Evolutionary conservation across 1,140 invertebrate genomes (phyloP).

Genomic region (Drosophila nigromelanica): DNA sequence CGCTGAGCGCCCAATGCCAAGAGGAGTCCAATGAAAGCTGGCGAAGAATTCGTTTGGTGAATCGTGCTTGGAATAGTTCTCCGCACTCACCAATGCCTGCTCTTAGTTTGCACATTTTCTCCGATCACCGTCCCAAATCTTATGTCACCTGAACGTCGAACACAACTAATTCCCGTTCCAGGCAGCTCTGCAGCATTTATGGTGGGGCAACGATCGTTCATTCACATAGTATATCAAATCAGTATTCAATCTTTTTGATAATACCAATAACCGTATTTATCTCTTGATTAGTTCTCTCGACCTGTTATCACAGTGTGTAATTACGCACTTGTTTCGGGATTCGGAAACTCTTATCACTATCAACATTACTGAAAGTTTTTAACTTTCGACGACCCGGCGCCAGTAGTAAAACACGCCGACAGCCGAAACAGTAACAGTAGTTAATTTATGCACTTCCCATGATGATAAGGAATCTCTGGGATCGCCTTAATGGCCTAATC

Average conservation of each 20-base stretch:
- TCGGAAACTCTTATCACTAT: slow-evolving; percentile 7
- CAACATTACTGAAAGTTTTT: not conserved
- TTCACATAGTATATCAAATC: slow-evolving; percentile 40
- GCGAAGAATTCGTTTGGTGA: not conserved
- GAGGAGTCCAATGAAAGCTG: slow-evolving; percentile 26
- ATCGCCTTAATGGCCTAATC: not conserved
- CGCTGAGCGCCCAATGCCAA: slow-evolving; percentile 17
- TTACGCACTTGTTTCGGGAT: slow-evolving; percentile 44
- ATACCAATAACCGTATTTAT: slow-evolving; percentile 65
- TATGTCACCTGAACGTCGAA: slow-evolving; percentile 37
- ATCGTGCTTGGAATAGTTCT: not conserved
- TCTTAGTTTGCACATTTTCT: slow-evolving; percentile 21
- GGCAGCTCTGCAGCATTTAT: slow-evolving; percentile 53
- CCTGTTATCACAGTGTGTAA: slow-evolving; percentile 56
- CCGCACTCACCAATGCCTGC: slow-evolving; percentile 28
- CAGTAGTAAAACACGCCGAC: not conserved
- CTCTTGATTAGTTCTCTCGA: slow-evolving; percentile 61
- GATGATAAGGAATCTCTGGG: slow-evolving; percentile 18
- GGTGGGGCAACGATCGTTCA: slow-evolving; percentile 12
- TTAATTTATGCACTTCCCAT: slow-evolving; percentile 5
- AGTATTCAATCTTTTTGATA: slow-evolving; percentile 73
- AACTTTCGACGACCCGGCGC: not conserved
- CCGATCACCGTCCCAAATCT: not conserved
- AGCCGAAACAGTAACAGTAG: not conserved
- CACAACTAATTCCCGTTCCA: slow-evolving; percentile 46